Base-by-base conservation (phyloP, 1,140 invertebrate species). In the Cardiocondyla obscurior region DNA sequence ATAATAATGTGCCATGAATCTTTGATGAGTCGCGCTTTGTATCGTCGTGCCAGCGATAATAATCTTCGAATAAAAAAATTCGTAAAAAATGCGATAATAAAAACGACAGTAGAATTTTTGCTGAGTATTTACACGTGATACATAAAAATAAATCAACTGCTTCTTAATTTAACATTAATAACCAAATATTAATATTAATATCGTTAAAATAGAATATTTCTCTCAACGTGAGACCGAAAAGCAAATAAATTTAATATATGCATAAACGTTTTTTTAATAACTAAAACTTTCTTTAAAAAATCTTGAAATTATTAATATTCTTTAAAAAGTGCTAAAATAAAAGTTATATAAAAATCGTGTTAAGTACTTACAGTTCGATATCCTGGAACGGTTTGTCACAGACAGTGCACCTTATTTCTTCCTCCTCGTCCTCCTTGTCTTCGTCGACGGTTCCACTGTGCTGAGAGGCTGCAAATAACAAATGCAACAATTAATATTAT, bases 361-460 rank as follows among this genome's bases (percentile, higher is more conserved):
- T 60, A 14, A 16, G 3, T 85, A 96, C 96, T 97, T 94, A 97
- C 96, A 95, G 93, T 89, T 97, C 96, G 87, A 97, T 94, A 90
- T 97, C 96, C 72, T 94, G 94, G 91, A 96, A 97, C 46, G 95
- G 95, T 91, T 96, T 96, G 91, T 97, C 96, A 90, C 97, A 97
- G 76, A 96, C 95, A 51, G 95, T 94, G 90, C 97, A 97, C 84
- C 96, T 94, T 39, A 94, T 94, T 74, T 96, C 95, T 83, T 95
- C 95, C 69, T 96, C 95, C 58, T 96, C 96, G 44, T 96, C 95
- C 69, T 95, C 95, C 81, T 95, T 92, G 76, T 96, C 96, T 70
- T 96, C 96, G 67, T 95, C 95, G 36, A 94, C 93, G 0, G 95
- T 95, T 51, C 95, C 96, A 82, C 96, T 96, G 87, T 96, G 95